Conservation (phyloP, 2,113 vertebrate species). For the Labeo rohita region DNA sequence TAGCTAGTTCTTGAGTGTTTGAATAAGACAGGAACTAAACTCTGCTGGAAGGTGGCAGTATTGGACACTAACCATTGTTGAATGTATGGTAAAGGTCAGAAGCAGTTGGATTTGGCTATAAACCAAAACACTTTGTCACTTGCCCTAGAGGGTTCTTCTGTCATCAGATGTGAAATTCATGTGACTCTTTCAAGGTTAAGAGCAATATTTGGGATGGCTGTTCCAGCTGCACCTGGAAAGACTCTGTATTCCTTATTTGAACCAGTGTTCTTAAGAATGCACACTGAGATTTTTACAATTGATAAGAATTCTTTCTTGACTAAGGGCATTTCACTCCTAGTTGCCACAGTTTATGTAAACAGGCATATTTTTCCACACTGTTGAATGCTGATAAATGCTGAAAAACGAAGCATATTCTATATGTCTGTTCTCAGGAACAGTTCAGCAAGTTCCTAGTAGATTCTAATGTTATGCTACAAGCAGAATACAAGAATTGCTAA, state of each 20-base stretch:
- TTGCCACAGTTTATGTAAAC: neutral
- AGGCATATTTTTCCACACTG: neutral
- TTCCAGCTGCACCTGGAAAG: no score
- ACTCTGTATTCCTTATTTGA: neutral
- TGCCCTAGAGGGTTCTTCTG: neutral
- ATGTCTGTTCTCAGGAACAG: neutral
- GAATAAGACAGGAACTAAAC: neutral
- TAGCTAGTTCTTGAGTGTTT: neutral
- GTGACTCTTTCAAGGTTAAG: neutral
- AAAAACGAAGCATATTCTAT: neutral
- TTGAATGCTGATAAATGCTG: neutral
- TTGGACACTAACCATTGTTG: neutral
- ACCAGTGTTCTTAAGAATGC: neutral
- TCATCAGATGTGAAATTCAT: neutral
- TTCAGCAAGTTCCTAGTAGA: neutral
- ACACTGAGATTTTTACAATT: neutral
- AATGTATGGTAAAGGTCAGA: neutral
- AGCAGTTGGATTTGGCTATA: neutral
- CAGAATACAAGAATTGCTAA: neutral
- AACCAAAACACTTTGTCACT: neutral
- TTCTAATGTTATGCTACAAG: neutral
- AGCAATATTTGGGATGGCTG: neutral
- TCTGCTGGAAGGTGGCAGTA: neutral
- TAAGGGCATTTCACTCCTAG: neutral
- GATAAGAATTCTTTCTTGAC: neutral